Evolutionary conservation across 2,888 invertebrate genomes (phyloP).

Genomic region (Carterocephalus palaemon): DNA sequence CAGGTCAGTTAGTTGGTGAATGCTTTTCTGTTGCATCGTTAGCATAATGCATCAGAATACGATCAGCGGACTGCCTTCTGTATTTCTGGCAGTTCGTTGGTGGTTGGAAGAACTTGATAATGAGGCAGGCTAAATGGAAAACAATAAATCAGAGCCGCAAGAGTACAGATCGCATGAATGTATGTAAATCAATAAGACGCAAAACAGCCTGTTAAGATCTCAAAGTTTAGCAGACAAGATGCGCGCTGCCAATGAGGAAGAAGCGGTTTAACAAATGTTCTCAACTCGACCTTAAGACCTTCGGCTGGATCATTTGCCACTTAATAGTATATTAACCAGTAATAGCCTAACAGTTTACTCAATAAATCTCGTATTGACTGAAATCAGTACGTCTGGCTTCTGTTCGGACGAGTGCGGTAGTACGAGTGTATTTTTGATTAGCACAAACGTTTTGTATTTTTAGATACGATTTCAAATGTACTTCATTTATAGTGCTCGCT

Average conservation of each 20-base stretch:
- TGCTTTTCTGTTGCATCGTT: too few species aligned
- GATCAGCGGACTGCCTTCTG: too few species aligned
- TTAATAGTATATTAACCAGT: conserved; percentile 33
- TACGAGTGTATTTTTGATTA: conserved; percentile 27
- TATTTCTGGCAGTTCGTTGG: too few species aligned
- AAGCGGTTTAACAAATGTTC: conserved; percentile 22
- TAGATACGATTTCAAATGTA: conserved; percentile 19
- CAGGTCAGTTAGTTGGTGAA: too few species aligned
- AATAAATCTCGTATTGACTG: conserved; percentile 39
- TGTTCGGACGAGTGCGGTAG: conserved; percentile 30
- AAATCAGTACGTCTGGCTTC: conserved; percentile 18
- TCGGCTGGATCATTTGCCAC: conserved; percentile 31
- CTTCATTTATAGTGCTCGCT: conserved; percentile 11
- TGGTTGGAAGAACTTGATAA: too few species aligned
- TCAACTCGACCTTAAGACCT: conserved; percentile 18
- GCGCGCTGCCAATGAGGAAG: conserved; percentile 16
- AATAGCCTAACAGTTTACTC: conserved; percentile 37
- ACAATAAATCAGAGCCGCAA: conserved; percentile 2
- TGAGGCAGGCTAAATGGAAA: background rate
- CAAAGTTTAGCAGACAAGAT: conserved; percentile 7
- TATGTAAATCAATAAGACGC: conserved; percentile 5
- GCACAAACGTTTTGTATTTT: conserved; percentile 22
- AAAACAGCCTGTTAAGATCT: conserved; percentile 14
- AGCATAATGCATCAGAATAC: too few species aligned
- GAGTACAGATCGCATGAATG: background rate